Evolutionary conservation across 1,140 invertebrate species (phyloP), one percentile per base, ranked within the genome.

Genomic region (Macrocentrus cingulum): DNA sequence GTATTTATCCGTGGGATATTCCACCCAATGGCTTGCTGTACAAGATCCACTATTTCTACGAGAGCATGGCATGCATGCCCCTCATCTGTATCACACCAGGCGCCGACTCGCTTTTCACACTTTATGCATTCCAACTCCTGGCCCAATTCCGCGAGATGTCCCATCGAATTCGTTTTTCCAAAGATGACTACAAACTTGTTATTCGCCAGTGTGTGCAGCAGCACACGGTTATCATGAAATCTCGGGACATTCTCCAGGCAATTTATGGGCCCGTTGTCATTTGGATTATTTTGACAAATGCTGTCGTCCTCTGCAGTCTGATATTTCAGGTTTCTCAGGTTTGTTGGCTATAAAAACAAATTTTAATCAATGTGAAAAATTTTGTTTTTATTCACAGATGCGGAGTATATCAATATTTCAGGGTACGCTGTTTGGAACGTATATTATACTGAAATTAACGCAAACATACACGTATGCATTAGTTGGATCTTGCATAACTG

Each of bases 311-410:
- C 8, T 71, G 69, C 25, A 44, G 56, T 2, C n/a, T 71, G 16
- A 60, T 67, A 34, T 70, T 65, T 42, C 68, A 69, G 56, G 19
- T 54, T 2, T 29, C 63, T 6, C 61, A 65, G 54, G 69, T 51
- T 19, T 19, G 16, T 2, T 16, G 13, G n/a, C 20, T 23, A n/a
- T 11, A 15, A n/a, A n/a, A n/a, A n/a, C n/a, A n/a, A n/a, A n/a
- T n/a, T n/a, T n/a, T 3, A 4, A 50, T 9, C 7, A 19, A n/a
- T 45, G n/a, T 11, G 29, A 34, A 11, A 6, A 34, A 34, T 34
- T 34, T 34, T 11, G 6, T 6, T 34, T 34, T 34, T 34, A 7
- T 11, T 34, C 6, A 34, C 29, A 34, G 29, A 11, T 34, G n/a
- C n/a, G n/a, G n/a, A n/a, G n/a, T 19, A 45, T 4, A 13, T 44